Evolutionary conservation across 2,113 vertebrate species (phyloP), one percentile per base, ranked within the genome.

Genomic region (Oncorhynchus kisutch): DNA sequence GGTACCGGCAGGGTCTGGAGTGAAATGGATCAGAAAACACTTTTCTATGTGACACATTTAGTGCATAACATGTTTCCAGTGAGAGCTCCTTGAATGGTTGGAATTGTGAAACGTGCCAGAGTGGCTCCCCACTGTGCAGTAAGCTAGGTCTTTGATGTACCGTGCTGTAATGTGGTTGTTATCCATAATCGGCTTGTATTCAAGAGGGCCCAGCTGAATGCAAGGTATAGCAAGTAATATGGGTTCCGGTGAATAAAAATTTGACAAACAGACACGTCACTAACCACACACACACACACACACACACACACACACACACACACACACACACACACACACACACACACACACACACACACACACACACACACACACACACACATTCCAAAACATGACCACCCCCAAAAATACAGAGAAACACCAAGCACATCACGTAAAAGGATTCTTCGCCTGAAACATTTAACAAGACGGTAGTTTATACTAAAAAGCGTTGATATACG

Each of bases 181-280:
- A 96, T 95, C 95, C 95, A 95, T 96, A 98, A 99, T 96, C 96
- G 96, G 93, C 94, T 95, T 95, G 94, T 95, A 96, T 95, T 93
- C 96, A 96, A 95, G 93, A 90, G 94, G 94, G 94, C 95, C 93
- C 86, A 84, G 87, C 85, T 82, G 95, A 97, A 96, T 95, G 95
- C 95, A 94, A 94, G 94, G 92, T 94, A 94, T 94, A 92, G 94
- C 91, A 20, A 93, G 92, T 94, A 95, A 93, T 93, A 94, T 93
- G 92, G 91, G 81, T 88, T 83, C 29, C 70, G 85, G 80, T 86
- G 86, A 89, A 89, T 92, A 84, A 82, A 89, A 90, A 91, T 77
- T 57, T 14, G 82, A 78, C 73, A 31, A 76, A 78, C 49, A 71
- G 69, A 79, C 82, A 80, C 73, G 49, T 34, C 34, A 24, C 20